These are phyloP conservation scores for Scolopax mira DNA, from an alignment of 2,113 vertebrate species.

Conservation along the genomic window DNA sequence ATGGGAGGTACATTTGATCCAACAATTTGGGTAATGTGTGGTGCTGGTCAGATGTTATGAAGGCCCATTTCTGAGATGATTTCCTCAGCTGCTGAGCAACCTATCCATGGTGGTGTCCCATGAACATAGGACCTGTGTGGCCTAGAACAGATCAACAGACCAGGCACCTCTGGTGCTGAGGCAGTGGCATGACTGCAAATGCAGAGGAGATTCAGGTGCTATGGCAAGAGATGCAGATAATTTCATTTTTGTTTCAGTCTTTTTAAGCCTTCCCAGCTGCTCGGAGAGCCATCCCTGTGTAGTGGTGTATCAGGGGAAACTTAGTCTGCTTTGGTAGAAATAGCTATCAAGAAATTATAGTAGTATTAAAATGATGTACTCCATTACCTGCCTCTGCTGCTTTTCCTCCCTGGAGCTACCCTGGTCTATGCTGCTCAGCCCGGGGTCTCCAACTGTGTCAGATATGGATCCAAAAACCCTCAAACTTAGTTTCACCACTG, in stretches of 20 bases:
- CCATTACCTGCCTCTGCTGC: background rate
- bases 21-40: background rate
- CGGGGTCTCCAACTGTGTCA: background rate
- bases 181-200: background rate
- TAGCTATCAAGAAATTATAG: background rate
- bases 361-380: background rate
- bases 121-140: background rate
- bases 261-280: background rate
- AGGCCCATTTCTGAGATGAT: background rate
- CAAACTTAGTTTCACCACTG: background rate
- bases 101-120: background rate
- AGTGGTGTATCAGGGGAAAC: background rate
- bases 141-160: background rate
- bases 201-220: background rate
- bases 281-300: background rate
- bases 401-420: background rate
- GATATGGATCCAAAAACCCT: background rate
- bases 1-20: background rate
- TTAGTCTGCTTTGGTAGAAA: background rate
- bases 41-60: background rate
- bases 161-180: background rate
- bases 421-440: background rate
- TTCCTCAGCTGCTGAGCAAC: background rate
- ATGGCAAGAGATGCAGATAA: background rate
- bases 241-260: background rate